A percentile compares a stretch with the other conserved stretches of the same genome.
Conservation (phyloP, 1,140 invertebrate species). For the Holotrichia oblita region DNA sequence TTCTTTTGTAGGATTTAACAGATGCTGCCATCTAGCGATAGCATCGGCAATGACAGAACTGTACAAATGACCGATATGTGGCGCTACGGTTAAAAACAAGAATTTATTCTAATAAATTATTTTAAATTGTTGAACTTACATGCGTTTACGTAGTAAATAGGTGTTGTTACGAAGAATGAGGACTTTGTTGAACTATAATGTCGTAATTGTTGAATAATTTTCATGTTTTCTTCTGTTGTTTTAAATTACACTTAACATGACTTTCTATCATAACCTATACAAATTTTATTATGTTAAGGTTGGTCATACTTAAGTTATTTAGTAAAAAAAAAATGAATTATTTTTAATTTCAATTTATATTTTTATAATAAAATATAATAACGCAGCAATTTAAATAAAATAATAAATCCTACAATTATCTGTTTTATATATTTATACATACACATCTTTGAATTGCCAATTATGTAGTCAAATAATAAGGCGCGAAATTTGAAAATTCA, state of each 20-base stretch:
- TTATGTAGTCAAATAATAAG: background rate
- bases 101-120: constrained; percentile 43
- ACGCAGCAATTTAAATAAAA: no score
- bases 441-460: no score
- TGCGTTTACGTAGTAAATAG: constrained; percentile 97
- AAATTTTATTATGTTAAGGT: no score
- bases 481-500: background rate
- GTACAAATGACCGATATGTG: constrained; percentile 97
- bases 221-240: background rate
- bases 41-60: constrained; percentile 90
- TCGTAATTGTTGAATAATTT: background rate
- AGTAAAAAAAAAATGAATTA: no score
- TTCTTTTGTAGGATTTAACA: constrained; percentile 60
- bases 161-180: constrained; percentile 83
- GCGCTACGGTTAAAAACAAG: constrained; percentile 70
- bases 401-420: no score
- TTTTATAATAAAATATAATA: no score
- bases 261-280: no score
- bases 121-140: constrained; percentile 76
- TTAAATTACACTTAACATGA: no score
- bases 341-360: no score
- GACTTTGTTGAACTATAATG: background rate
- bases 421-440: no score
- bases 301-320: no score
- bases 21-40: constrained; percentile 75